phyloP scores from a whole-genome alignment of 2,888 invertebrate genomes.

The Arctia plantaginis region DNA sequence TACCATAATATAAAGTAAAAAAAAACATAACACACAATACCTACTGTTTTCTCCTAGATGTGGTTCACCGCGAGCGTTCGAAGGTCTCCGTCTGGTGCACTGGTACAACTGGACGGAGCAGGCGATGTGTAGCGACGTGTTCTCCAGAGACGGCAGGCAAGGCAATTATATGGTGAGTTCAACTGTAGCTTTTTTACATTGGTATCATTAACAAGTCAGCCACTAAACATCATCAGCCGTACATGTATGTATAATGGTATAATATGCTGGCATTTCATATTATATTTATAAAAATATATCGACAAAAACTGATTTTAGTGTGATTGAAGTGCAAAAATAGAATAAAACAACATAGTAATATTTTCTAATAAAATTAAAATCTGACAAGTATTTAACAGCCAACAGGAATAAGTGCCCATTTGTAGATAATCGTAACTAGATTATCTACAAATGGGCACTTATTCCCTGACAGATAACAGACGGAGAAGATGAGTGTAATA shows the following conservation, averaged over 20 bases:
- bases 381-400: neutral
- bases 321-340: no score
- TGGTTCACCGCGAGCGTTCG: constrained; percentile 76
- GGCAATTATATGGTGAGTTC: constrained; percentile 69
- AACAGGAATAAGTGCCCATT: no score
- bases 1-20: no score
- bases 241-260: neutral
- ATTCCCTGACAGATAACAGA: neutral
- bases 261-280: no score
- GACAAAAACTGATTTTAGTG: no score
- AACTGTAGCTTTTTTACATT: neutral
- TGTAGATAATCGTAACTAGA: no score
- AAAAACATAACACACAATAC: no score
- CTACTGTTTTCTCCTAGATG: constrained; percentile 73
- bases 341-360: no score
- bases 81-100: constrained; percentile 84
- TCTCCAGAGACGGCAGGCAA: constrained; percentile 53
- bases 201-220: neutral
- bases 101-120: constrained; percentile 86
- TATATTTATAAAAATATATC: no score
- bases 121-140: constrained; percentile 76
- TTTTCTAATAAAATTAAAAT: neutral
- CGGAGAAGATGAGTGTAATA: neutral
- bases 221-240: neutral
- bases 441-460: no score